Percentiles rank a stretch among this genome's conserved stretches.
phyloP scores from a whole-genome alignment of 2,113 vertebrate species.

The Apeltes quadracus region DNA sequence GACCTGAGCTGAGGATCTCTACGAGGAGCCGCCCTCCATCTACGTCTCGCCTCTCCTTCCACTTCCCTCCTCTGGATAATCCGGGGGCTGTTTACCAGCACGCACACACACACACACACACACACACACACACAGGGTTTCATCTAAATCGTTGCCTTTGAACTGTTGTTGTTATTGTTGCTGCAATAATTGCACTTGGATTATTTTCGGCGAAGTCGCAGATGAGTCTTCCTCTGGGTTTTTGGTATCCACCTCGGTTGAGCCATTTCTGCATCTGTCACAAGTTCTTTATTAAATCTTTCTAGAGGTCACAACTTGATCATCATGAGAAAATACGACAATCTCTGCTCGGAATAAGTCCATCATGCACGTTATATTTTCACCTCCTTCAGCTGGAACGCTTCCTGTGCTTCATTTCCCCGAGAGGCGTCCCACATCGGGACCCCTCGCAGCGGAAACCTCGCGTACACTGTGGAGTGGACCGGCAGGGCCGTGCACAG shows the following conservation, averaged over 20 bases:
- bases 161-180: constrained; percentile 68
- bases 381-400: too few relatives aligned
- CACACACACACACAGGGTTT: constrained; percentile 4
- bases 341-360: not conserved
- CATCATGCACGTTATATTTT: not conserved
- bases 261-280: constrained; percentile 20
- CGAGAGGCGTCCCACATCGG: not conserved
- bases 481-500: constrained; percentile 50
- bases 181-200: constrained; percentile 74
- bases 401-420: not conserved
- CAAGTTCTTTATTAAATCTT: constrained; percentile 30
- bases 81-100: constrained; percentile 78
- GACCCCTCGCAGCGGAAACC: not conserved
- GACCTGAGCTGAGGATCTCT: constrained; percentile 76
- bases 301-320: constrained; percentile 20
- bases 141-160: constrained; percentile 72
- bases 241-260: constrained; percentile 34
- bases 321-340: constrained; percentile 5
- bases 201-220: constrained; percentile 66
- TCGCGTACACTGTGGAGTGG: not conserved
- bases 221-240: constrained; percentile 49
- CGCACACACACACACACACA: constrained; percentile 3
- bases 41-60: constrained; percentile 69
- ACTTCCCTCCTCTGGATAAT: constrained; percentile 76
- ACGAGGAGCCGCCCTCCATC: constrained; percentile 80